A percentile compares a stretch with the other conserved stretches of the same genome.
These are phyloP conservation scores for Ophioninae sp. DNA, from an alignment of 2,888 invertebrate genomes.

Conservation along the genomic window DNA sequence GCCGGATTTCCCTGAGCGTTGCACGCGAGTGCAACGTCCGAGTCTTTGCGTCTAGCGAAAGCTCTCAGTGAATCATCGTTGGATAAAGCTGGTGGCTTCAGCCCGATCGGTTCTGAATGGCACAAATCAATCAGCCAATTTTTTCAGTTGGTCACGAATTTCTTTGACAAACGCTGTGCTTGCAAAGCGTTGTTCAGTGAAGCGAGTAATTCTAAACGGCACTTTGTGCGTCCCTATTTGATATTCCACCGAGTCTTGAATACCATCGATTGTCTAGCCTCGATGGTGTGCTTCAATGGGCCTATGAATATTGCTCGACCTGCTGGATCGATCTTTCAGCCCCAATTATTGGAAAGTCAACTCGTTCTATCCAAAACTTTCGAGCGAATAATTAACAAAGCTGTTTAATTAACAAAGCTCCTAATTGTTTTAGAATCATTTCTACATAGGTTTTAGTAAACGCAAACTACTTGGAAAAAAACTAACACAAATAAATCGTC, in stretches of 20 bases:
- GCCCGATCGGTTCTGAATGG: constrained; percentile 85
- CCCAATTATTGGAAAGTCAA: constrained; percentile 12
- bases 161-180: constrained; percentile 21
- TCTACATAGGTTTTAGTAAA: neutral
- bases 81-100: constrained; percentile 86
- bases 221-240: constrained; percentile 21
- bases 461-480: neutral
- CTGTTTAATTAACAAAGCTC: neutral
- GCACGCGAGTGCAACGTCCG: constrained; percentile 77
- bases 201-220: constrained; percentile 6
- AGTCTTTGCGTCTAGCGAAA: constrained; percentile 81
- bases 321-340: constrained; percentile 25
- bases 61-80: constrained; percentile 84
- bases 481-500: neutral
- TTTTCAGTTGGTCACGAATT: constrained; percentile 38
- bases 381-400: neutral
- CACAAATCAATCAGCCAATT: constrained; percentile 47
- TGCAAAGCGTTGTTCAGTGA: constrained; percentile 4
- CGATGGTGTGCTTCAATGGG: constrained; percentile 7
- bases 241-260: constrained; percentile 26
- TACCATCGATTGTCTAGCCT: constrained; percentile 29
- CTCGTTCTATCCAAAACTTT: neutral
- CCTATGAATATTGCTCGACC: constrained; percentile 47
- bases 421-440: neutral
- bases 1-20: constrained; percentile 88